Evolutionary conservation across 2,113 vertebrate species (phyloP), one percentile per base, ranked within the genome.

Genomic region (Benthochromis sp.): DNA sequence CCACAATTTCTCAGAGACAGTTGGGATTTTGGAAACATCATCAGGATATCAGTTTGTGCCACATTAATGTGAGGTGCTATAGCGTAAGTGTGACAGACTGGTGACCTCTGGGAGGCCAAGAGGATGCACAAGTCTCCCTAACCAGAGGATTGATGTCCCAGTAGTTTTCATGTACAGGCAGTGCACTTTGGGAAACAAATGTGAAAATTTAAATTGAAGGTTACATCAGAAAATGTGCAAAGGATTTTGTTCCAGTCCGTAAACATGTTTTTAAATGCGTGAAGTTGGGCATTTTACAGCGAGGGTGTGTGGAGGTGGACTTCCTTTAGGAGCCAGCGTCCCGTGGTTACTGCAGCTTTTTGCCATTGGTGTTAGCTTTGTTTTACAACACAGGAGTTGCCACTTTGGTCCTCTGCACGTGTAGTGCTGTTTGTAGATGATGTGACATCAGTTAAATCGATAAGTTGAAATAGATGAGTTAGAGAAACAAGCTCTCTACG

Each of bases 301-400:
- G 38, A 43, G 36, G 13, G 12, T 27, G 2, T 16, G n/a, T 45
- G 38, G 66, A 7, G 38, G 4, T 0, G 2, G 38, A 71, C 66
- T 16, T 24, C 21, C 34, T 69, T 69, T 40, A 5, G 63, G 0
- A 69, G 10, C 11, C 61, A 38, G 34, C 34, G 7, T 38, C 7
- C 1, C 0, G 3, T 38, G 34, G 1, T 69, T 21, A 21, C 34
- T 3, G 63, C 34, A 69, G 63, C 36, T 69, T 69, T 40, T 21
- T 12, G 19, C 5, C 1, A 0, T 5, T 1, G 6, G 7, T n/a
- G 34, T 69, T 69, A 14, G 34, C 34, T 69, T 66, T 0, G 3
- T 21, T 66, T 69, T 14, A 69, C 63, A 14, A 11, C 63, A 3
- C 63, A 69, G 31, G 31, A 34, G 63, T 14, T 14, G 19, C 63